These are phyloP conservation scores for Pterocles gutturalis DNA, from an alignment of 2,113 vertebrate genomes.

Conservation along the genomic window DNA sequence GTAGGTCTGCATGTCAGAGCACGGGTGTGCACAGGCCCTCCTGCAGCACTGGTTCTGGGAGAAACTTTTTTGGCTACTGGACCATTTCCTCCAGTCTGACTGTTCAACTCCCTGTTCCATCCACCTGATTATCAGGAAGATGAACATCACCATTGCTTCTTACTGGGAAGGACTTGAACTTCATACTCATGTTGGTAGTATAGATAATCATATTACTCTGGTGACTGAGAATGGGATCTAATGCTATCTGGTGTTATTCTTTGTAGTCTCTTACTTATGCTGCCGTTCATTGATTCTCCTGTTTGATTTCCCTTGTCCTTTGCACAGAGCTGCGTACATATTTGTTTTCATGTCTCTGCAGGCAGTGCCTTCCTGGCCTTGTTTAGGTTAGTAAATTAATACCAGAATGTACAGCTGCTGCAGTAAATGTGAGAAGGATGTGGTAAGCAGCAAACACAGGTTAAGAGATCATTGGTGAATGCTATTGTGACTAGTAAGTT, in stretches of 20 bases:
- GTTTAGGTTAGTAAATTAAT: background rate
- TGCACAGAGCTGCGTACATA: background rate
- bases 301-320: background rate
- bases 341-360: background rate
- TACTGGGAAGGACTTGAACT: background rate
- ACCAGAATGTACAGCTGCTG: background rate
- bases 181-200: background rate
- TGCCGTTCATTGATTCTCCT: background rate
- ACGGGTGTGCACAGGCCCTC: rapidly evolving
- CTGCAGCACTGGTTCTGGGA: background rate
- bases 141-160: background rate
- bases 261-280: background rate
- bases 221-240: background rate
- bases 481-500: background rate
- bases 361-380: background rate
- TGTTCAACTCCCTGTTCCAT: background rate
- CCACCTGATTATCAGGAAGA: background rate
- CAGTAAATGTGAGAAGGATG: background rate
- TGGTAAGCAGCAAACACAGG: background rate
- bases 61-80: background rate
- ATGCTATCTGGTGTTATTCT: background rate
- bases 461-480: background rate
- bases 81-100: background rate
- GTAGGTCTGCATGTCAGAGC: background rate
- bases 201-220: background rate